Base-by-base conservation (phyloP, 2,888 invertebrate species). In the Cheilosia urbana region DNA sequence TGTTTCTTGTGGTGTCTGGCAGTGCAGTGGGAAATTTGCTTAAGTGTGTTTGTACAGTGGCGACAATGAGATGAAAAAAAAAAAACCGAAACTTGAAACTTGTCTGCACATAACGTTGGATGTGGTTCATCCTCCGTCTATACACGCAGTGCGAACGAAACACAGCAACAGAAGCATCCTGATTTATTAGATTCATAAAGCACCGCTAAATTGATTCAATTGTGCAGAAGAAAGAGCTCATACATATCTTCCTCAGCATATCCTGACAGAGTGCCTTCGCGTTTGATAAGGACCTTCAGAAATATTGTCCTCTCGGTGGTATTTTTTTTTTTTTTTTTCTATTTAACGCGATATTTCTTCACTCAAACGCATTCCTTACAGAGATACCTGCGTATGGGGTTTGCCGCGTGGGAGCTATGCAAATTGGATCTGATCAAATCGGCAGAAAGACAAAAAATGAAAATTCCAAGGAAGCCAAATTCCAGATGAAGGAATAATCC, bases 131-230 rank as follows among this genome's bases (percentile, higher is more conserved):
- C 6, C 11, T 24, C 5, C 15, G 24, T 21, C 11, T 19, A 49
- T 11, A 13, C 49, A 17, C 5, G 2, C 4, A 11, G 30, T 4
- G 27, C 2, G 34, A 17, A 6, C 21, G 57, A 55, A 58, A 55
- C 55, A 49, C 6, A 66, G 62, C 68, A 42, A 71, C 47, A 49
- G 42, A 55, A 40, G 63, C 69, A 68, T 81, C 66, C 72, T 81
- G 85, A 85, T 85, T 85, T 85, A 85, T 85, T 66, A 68, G 66
- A 81, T 81, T 85, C 71, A 85, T 72, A 68, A 85, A 81, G 53
- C 71, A 72, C 66, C 63, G 75, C 71, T 65, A 81, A 81, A 85
- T 85, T 85, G 85, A 85, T 81, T 77, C 81, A 85, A 85, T 85
- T 77, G 81, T 62, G 76, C 71, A 55, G n/a, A 66, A 66, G 63